Evolutionary conservation across 1,140 invertebrate species (phyloP).

Genomic region (Magallana ariakensis): DNA sequence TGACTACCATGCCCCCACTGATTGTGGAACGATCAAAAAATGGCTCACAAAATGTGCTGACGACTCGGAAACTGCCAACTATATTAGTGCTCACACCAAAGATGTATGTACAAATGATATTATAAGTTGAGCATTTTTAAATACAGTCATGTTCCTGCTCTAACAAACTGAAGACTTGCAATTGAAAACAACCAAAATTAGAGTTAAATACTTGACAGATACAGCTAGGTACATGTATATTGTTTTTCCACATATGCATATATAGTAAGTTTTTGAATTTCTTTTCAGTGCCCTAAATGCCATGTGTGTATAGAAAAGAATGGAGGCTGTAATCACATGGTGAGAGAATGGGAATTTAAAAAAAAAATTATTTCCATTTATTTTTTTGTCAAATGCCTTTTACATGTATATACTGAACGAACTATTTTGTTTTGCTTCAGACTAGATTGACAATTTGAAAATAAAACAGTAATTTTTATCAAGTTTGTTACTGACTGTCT

Average conservation of each 20-base stretch:
- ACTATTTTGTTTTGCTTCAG: no score
- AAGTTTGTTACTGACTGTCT: no score
- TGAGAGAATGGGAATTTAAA: slow-evolving; percentile 60
- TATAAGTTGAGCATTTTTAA: no score
- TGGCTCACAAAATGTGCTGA: slow-evolving; percentile 99
- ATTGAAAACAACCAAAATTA: no score
- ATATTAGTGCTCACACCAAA: slow-evolving; percentile 99
- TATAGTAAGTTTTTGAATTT: neutral
- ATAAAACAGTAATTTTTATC: no score
- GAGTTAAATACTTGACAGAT: neutral
- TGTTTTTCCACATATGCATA: no score
- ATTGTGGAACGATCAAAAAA: slow-evolving; percentile 96
- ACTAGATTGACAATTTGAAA: no score
- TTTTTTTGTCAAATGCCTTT: no score
- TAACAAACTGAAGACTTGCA: no score
- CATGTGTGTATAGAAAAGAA: slow-evolving; percentile 99
- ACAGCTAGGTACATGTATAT: no score
- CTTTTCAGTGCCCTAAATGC: slow-evolving; percentile 95
- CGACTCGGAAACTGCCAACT: slow-evolving; percentile 99
- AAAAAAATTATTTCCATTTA: neutral
- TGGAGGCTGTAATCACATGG: slow-evolving; percentile 99
- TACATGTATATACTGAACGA: no score
- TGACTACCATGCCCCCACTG: slow-evolving; percentile 98
- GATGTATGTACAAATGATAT: slow-evolving; percentile 82
- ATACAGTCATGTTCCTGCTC: no score